A percentile compares a stretch with the other conserved stretches of the same genome.
These are phyloP conservation scores for Pterois miles DNA, from an alignment of 2,797 vertebrate genomes.

Conservation along the genomic window DNA sequence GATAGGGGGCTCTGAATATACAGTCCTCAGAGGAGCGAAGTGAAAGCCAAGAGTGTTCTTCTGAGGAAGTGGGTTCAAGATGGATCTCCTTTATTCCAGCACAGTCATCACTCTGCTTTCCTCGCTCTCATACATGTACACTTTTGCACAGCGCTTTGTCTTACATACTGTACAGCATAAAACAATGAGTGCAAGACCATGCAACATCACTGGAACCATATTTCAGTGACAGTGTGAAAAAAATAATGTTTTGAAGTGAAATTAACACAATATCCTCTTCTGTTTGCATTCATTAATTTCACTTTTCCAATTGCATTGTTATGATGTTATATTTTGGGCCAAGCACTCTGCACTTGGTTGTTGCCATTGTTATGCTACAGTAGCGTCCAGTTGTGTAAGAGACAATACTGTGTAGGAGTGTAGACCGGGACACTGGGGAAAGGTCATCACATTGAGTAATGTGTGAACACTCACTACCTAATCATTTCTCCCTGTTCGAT, in stretches of 20 bases:
- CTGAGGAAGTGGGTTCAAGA: constrained; percentile 71
- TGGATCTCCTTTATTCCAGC: constrained; percentile 73
- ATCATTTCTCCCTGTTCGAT: background rate
- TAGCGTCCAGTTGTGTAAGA: background rate
- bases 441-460: constrained; percentile 22
- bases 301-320: background rate
- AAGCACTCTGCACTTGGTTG: background rate
- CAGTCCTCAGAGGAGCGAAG: constrained; percentile 67
- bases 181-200: background rate
- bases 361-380: background rate
- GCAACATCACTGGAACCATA: background rate
- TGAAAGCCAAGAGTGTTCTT: constrained; percentile 73
- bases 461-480: constrained; percentile 2
- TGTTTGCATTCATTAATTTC: background rate
- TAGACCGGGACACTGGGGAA: background rate
- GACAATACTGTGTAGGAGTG: background rate
- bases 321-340: background rate
- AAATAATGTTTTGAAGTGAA: background rate
- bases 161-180: background rate
- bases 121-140: constrained; percentile 3
- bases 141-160: constrained; percentile 18
- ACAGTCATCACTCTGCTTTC: constrained; percentile 63
- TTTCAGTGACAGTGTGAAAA: background rate
- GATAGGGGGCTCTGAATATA: constrained; percentile 62
- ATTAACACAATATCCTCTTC: background rate